Conservation (phyloP, 2,888 invertebrate genomes). For the Chirona hameri region DNA sequence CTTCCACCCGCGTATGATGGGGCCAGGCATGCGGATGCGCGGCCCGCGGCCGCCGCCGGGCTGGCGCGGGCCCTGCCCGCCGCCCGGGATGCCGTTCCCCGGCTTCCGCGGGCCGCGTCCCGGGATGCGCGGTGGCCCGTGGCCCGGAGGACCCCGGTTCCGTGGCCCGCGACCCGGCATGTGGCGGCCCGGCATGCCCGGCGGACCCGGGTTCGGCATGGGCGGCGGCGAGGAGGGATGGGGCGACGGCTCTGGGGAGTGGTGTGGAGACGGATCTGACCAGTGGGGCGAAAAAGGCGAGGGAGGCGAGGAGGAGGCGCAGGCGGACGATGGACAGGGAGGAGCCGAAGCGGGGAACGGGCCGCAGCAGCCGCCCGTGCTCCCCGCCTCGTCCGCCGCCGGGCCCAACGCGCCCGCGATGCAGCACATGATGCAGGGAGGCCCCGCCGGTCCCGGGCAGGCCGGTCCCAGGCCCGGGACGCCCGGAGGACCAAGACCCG, state of each 20-base stretch:
- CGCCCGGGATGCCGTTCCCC: not conserved
- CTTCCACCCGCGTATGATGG: not conserved
- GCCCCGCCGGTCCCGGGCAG: not conserved
- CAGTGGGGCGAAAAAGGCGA: too few relatives aligned
- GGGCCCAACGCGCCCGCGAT: not conserved
- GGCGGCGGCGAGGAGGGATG: too few relatives aligned
- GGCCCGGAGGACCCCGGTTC: not conserved
- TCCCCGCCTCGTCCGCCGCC: not conserved
- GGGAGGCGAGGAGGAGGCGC: too few relatives aligned
- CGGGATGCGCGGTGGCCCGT: not conserved
- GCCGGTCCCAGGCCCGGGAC: not conserved
- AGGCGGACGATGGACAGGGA: too few relatives aligned
- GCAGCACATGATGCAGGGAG: not conserved
- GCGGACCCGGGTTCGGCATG: not conserved
- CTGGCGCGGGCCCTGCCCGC: not conserved
- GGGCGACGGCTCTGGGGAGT: too few relatives aligned
- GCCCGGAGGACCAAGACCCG: not conserved
- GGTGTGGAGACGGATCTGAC: too few relatives aligned
- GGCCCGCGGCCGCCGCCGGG: not conserved
- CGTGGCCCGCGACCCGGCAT: not conserved
- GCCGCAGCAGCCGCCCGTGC: not conserved
- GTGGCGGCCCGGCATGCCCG: not conserved
- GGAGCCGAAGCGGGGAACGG: too few relatives aligned
- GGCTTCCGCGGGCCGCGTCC: not conserved
- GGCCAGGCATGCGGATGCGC: not conserved